phyloP scores from a whole-genome alignment of 2,797 vertebrate species.

The Gallinago solitaria region DNA sequence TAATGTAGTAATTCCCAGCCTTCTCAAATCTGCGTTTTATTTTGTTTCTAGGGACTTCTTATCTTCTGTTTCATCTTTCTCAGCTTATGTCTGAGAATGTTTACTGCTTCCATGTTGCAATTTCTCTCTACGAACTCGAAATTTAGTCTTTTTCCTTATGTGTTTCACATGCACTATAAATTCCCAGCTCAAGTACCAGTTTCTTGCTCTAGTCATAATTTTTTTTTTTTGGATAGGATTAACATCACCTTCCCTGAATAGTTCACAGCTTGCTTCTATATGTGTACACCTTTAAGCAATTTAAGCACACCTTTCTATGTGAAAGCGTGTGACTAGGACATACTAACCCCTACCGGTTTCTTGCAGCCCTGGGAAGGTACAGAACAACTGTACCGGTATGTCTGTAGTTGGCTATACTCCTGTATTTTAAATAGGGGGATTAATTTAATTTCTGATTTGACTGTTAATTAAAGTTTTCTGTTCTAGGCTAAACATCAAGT shows the following conservation, averaged over 20 bases:
- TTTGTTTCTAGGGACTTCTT: background rate
- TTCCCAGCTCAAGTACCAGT: background rate
- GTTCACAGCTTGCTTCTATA: background rate
- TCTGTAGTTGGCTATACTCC: background rate
- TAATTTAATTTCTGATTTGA: background rate
- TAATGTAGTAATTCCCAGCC: background rate
- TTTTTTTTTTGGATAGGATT: background rate
- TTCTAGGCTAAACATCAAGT: background rate
- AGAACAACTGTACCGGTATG: background rate
- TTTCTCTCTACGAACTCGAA: background rate
- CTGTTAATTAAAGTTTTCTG: background rate
- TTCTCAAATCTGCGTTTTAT: background rate
- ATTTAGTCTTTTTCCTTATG: background rate
- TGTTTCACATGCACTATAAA: background rate
- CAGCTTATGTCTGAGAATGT: background rate
- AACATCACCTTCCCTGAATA: background rate
- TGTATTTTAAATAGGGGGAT: background rate
- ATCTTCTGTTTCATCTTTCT: background rate
- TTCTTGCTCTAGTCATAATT: background rate
- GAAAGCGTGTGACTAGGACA: background rate
- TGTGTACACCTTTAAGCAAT: background rate
- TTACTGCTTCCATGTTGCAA: background rate
- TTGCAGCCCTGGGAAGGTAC: background rate
- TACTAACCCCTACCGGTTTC: background rate
- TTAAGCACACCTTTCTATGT: too few species aligned